Base-by-base conservation (phyloP, 1,140 invertebrate species). In the Drosophila auraria region DNA sequence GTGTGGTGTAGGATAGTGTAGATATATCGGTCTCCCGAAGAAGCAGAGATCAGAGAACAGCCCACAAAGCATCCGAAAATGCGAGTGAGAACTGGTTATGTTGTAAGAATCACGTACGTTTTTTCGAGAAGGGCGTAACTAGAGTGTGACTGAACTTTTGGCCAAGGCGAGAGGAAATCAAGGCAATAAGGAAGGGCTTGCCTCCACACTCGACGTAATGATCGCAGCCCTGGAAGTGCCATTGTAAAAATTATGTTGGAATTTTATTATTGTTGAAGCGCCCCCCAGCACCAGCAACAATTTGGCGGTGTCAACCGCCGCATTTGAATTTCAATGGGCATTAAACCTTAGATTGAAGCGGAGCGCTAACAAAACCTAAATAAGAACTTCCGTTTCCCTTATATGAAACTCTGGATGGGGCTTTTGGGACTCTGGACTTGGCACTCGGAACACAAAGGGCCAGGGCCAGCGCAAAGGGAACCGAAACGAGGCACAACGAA, bases 41-140 rank as follows among this genome's bases (percentile, higher is more conserved):
- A 54, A 33, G 49, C 49, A 38, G 44, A 56, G 47, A 77, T 64
- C 30, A 62, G 53, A 70, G 49, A 56, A 59, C 73, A 49, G 53
- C 82, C 84, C 84, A 87, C 68, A 82, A 77, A 63, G 76, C 68
- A 83, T 78, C 82, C 86, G 73, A 87, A 87, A 87, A 84, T 87
- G 68, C 72, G 76, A 80, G 27, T 49, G 33, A 49, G 60, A 84
- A 89, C 84, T 87, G 84, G 84, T 89, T 89, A 70, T 84, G 78
- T 86, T 86, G 82, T 90, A 89, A 89, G 84, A 84, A 63, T 84
- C 84, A 73, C 83, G 86, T 84, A 82, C 84, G 81, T 78, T 89
- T 66, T 59, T 66, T 59, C 51, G 65, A 77, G 81, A 83, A 74
- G 78, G 83, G 66, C 89, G 89, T 81, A 86, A 84, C 56, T 81